Evolutionary conservation across 2,888 invertebrate species (phyloP).

Genomic region (Ochropleura plecta): DNA sequence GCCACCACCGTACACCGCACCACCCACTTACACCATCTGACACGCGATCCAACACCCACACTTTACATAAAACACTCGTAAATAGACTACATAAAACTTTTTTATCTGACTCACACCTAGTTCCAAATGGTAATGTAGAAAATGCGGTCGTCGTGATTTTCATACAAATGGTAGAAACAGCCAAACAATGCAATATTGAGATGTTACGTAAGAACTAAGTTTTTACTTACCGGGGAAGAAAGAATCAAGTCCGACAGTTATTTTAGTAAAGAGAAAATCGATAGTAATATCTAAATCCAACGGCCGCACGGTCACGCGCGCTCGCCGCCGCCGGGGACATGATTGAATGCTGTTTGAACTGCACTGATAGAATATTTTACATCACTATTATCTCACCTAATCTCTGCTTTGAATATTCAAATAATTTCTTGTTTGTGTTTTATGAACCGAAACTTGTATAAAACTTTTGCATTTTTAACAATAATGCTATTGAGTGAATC

Average conservation of each 20-base stretch:
- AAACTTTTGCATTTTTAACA: background rate
- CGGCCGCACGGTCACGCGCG: conserved; percentile 60
- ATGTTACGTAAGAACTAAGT: conserved; percentile 52
- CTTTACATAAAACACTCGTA: conserved; percentile 77
- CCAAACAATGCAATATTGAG: conserved; percentile 52
- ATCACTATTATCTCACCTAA: conserved; percentile 14
- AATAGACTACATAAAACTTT: conserved; percentile 71
- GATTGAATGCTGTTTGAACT: conserved; percentile 56
- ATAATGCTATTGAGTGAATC: background rate
- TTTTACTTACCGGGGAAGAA: conserved; percentile 40
- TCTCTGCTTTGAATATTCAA: background rate
- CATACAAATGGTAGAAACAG: conserved; percentile 57
- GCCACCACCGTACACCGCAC: conserved; percentile 29
- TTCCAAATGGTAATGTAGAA: conserved; percentile 63
- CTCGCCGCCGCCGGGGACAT: conserved; percentile 29
- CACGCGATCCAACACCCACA: conserved; percentile 74
- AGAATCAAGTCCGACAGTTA: conserved; percentile 65
- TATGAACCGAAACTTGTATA: background rate
- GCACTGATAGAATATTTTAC: conserved; percentile 52
- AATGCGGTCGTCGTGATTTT: conserved; percentile 65
- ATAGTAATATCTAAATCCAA: conserved; percentile 69
- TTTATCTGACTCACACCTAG: conserved; percentile 68
- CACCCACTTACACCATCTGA: conserved; percentile 57
- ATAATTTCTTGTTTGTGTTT: background rate
- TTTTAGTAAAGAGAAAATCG: conserved; percentile 73